These are phyloP conservation scores for Sanderia malayensis DNA, from an alignment of 30 jellyfish, hydroid and myxozoan species.

Conservation along the genomic window DNA sequence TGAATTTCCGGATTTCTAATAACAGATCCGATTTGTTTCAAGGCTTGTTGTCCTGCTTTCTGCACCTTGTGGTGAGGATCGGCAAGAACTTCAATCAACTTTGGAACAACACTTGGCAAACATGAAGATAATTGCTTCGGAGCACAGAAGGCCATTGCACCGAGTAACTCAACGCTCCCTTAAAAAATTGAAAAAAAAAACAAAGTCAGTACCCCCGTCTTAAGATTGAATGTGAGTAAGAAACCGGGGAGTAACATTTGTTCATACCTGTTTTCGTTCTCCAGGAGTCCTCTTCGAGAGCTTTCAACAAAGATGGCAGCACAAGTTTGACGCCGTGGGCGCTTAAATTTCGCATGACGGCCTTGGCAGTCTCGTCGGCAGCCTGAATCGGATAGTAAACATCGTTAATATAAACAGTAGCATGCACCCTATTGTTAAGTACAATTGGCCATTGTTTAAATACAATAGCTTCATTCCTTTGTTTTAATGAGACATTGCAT, in stretches of 20 bases:
- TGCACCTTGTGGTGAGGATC: constrained; percentile 97
- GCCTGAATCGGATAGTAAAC: no score
- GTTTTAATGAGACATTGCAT: no score
- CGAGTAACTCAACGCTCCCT: constrained; percentile 98
- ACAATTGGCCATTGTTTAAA: no score
- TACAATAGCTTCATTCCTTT: no score
- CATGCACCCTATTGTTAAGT: no score
- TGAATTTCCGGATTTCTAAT: constrained; percentile 96
- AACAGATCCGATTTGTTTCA: constrained; percentile 96
- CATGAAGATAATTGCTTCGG: constrained; percentile 98
- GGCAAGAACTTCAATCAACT: constrained; percentile 78
- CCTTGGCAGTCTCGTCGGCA: constrained; percentile 98
- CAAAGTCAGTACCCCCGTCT: not conserved
- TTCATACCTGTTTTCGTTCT: constrained; percentile 91
- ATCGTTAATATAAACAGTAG: no score
- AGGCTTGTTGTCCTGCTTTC: constrained; percentile 97
- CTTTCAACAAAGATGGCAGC: constrained; percentile 88
- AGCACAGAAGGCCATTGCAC: constrained; percentile 99
- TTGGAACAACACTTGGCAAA: constrained; percentile 94
- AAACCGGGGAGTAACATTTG: not conserved
- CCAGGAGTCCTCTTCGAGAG: constrained; percentile 98
- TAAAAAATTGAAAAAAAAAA: not conserved
- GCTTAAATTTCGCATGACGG: constrained; percentile 94
- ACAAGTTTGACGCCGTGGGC: constrained; percentile 96
- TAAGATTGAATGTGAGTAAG: not conserved